Conservation (phyloP, 2,888 invertebrate genomes). For the Uloborus plumipes region DNA sequence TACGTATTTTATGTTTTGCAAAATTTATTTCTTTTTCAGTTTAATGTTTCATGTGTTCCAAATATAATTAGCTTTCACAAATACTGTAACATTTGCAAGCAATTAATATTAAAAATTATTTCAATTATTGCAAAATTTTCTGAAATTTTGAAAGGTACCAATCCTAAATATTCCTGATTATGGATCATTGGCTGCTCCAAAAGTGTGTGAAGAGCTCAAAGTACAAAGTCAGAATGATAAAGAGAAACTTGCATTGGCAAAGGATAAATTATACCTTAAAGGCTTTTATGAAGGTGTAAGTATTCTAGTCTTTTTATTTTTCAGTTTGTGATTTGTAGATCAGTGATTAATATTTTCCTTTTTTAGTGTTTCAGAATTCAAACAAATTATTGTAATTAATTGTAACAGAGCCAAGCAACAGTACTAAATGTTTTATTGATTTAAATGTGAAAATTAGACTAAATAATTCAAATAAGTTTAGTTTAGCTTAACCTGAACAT, state of each 20-base stretch:
- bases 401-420: too few relatives aligned
- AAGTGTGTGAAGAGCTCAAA: constrained; percentile 88
- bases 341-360: too few relatives aligned
- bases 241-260: constrained; percentile 93
- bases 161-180: constrained; percentile 93
- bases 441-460: too few relatives aligned
- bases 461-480: too few relatives aligned
- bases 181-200: constrained; percentile 87
- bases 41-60: too few relatives aligned
- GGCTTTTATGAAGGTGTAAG: constrained; percentile 85
- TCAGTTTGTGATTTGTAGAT: too few relatives aligned
- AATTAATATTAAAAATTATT: constrained; percentile 12
- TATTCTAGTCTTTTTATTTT: constrained; percentile 8
- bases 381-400: too few relatives aligned
- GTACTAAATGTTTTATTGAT: too few relatives aligned
- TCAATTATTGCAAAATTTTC: neutral
- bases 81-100: neutral
- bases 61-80: neutral
- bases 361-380: too few relatives aligned
- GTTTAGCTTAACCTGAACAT: too few relatives aligned
- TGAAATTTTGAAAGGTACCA: constrained; percentile 76
- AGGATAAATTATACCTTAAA: constrained; percentile 94
- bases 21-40: too few relatives aligned
- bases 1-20: too few relatives aligned
- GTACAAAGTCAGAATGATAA: constrained; percentile 98